Percentiles rank a stretch among this genome's conserved stretches.
Evolutionary conservation across 2,797 vertebrate genomes (phyloP).

Genomic region (Peromyscus attwateri): DNA sequence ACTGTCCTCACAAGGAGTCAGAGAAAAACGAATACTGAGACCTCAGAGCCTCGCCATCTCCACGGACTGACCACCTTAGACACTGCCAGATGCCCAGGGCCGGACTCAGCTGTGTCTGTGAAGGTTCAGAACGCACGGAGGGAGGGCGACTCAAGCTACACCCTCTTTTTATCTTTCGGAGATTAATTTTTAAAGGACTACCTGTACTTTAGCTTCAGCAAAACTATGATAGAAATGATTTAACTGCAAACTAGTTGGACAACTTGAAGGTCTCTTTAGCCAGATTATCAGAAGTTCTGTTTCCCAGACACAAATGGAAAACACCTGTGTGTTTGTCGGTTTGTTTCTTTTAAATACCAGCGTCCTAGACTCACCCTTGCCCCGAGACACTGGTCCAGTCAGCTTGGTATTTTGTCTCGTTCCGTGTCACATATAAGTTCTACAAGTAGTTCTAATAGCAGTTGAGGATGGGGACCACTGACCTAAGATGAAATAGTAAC

Average conservation of each 20-base stretch:
- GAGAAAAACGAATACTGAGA: not conserved
- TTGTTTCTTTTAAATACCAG: not conserved
- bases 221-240: slow-evolving; percentile 47
- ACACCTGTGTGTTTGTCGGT: not conserved
- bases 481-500: slow-evolving; percentile 18
- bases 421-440: not conserved
- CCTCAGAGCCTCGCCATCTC: not conserved
- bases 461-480: not conserved
- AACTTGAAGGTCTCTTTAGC: slow-evolving; percentile 45
- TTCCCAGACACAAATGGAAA: not conserved
- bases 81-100: not conserved
- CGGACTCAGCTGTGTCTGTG: not conserved
- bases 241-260: slow-evolving; percentile 1
- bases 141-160: not conserved
- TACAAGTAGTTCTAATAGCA: not conserved
- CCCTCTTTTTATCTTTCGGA: slow-evolving; percentile 23
- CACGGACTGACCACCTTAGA: not conserved
- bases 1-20: not conserved
- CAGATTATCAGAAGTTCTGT: slow-evolving; percentile 51
- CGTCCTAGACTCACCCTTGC: not conserved
- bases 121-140: not conserved
- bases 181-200: not conserved
- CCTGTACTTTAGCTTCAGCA: slow-evolving; percentile 43
- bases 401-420: not conserved
- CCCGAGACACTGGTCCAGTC: not conserved